Evolutionary conservation across 2,888 invertebrate genomes (phyloP).

Genomic region (Blastobasis adustella): DNA sequence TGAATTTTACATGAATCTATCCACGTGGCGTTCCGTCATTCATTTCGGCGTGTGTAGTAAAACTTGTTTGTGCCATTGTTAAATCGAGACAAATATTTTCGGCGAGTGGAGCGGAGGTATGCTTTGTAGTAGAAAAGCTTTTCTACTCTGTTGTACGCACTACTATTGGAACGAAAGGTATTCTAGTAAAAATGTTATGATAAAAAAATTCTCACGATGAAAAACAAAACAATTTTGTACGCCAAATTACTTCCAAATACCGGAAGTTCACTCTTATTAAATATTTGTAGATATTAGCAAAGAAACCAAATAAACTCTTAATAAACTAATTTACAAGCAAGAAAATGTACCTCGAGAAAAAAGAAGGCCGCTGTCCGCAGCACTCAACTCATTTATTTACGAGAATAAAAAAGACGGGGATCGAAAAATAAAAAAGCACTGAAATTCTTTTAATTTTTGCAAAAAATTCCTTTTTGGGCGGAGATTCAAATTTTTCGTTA

Average conservation of each 20-base stretch:
- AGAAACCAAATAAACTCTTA: constrained; percentile 30
- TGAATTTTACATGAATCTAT: constrained; percentile 68
- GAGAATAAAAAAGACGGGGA: constrained; percentile 25
- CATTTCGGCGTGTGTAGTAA: constrained; percentile 29
- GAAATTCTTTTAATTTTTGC: constrained; percentile 59
- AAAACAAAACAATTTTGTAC: no score
- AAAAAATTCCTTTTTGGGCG: constrained; percentile 47
- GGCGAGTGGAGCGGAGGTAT: no score
- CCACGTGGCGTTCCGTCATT: constrained; percentile 46
- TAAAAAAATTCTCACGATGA: no score
- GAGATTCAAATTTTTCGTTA: constrained; percentile 60
- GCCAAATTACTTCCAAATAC: no score
- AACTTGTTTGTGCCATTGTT: constrained; percentile 27
- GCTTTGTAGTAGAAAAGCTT: no score
- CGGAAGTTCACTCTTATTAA: background rate
- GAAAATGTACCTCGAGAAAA: constrained; percentile 20
- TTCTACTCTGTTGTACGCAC: no score
- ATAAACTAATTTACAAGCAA: constrained; percentile 33
- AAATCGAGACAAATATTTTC: constrained; percentile 1
- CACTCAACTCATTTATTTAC: constrained; percentile 45
- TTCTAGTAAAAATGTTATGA: no score
- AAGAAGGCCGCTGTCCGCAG: constrained; percentile 26
- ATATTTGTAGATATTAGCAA: background rate
- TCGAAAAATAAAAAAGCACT: constrained; percentile 44
- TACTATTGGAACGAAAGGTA: no score